Conservation (phyloP, 2,113 vertebrate genomes). For the Trochalopteron elliotii region DNA sequence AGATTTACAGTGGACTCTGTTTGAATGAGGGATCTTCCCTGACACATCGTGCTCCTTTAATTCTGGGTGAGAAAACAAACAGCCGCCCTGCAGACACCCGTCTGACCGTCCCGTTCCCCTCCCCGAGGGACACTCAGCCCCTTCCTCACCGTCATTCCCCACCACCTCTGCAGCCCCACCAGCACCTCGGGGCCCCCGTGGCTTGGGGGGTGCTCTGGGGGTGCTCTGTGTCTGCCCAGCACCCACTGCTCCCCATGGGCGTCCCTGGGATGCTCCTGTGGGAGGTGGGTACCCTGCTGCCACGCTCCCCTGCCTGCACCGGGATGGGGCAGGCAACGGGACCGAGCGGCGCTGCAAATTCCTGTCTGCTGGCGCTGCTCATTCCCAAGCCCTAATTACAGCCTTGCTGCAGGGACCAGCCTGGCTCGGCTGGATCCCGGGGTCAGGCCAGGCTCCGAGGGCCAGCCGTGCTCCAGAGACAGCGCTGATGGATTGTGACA, state of each 20-base stretch:
- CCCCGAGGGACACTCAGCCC: fast-evolving
- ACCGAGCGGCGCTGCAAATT: not conserved
- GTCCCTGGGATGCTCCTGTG: not conserved
- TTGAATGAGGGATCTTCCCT: not conserved
- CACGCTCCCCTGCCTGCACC: fast-evolving
- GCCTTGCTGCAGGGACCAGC: not conserved
- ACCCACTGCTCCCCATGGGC: fast-evolving
- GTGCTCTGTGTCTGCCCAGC: fast-evolving
- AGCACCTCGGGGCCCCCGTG: fast-evolving
- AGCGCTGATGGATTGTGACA: conserved; percentile 61
- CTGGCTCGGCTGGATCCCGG: not conserved
- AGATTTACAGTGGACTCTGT: not conserved
- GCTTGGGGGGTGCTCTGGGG: not conserved
- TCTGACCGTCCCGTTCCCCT: not conserved
- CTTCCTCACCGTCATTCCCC: fast-evolving
- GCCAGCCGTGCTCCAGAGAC: not conserved
- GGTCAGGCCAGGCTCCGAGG: conserved; percentile 19
- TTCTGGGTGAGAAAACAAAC: not conserved
- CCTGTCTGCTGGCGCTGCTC: not conserved
- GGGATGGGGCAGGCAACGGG: not conserved
- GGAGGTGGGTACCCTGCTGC: not conserved
- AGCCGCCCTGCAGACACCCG: not conserved
- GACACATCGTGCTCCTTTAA: not conserved
- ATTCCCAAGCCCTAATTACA: not conserved
- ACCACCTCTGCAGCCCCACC: fast-evolving